phyloP scores from a whole-genome alignment of 2,113 vertebrate species.

The human (Homo sapiens) region DNA sequence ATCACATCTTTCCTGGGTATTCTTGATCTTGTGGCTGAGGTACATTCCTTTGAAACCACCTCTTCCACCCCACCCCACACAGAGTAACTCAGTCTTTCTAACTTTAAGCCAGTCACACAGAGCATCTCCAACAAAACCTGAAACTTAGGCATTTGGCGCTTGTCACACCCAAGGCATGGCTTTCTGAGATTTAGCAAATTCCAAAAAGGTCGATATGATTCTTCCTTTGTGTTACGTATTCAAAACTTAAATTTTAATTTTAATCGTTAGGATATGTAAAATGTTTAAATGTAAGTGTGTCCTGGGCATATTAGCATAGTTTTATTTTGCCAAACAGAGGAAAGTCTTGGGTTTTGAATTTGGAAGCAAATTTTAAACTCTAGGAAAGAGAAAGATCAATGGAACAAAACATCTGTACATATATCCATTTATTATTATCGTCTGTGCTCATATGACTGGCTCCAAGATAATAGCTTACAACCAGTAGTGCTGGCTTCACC shows the following conservation, averaged over 20 bases:
- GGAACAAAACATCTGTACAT: not conserved
- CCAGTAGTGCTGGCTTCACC: not conserved
- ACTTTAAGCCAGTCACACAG: not conserved
- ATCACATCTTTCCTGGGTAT: not conserved
- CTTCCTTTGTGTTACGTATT: not conserved
- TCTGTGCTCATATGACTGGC: not conserved
- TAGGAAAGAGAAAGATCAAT: not conserved
- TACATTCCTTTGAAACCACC: not conserved
- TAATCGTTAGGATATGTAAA: not conserved
- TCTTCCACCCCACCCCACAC: not conserved
- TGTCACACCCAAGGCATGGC: not conserved
- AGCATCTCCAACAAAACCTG: not conserved
- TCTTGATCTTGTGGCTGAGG: not conserved
- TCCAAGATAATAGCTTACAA: not conserved
- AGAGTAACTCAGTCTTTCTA: not conserved
- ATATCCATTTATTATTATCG: not conserved
- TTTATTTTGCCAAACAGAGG: not conserved
- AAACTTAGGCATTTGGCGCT: not conserved
- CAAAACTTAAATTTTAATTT: not conserved
- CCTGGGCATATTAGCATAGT: not conserved
- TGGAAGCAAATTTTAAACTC: slow-evolving; percentile 3
- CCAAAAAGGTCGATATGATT: not conserved
- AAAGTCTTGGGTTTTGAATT: not conserved
- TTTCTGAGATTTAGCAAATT: slow-evolving; percentile 2
- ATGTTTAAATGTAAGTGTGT: not conserved